Evolutionary conservation across 1,140 invertebrate species (phyloP).

Genomic region (Platorchestia sp.): DNA sequence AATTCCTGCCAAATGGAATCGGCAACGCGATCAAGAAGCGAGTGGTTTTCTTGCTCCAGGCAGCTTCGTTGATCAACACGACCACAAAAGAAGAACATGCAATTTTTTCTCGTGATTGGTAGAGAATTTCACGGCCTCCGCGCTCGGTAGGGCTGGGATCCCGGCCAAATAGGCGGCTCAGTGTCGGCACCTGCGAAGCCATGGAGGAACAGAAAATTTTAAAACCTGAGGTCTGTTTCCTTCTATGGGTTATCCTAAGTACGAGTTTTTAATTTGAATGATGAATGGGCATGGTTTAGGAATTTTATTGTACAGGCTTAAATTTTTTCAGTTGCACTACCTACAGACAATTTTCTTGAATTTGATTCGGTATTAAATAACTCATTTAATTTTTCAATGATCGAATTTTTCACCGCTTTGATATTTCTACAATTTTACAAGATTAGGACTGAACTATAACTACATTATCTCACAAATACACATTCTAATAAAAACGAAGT

Average conservation of each 20-base stretch:
- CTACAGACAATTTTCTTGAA: too few species aligned
- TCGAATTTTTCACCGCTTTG: too few species aligned
- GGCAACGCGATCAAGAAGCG: slow-evolving; percentile 44
- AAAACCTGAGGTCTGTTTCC: neutral
- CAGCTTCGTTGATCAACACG: slow-evolving; percentile 29
- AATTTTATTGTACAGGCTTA: neutral
- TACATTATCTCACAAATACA: too few species aligned
- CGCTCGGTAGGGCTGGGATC: neutral
- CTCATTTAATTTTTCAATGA: too few species aligned
- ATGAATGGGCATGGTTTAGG: neutral
- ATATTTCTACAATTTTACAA: too few species aligned
- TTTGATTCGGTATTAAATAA: too few species aligned
- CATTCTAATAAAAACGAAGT: too few species aligned
- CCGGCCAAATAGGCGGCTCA: neutral
- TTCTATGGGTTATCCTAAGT: neutral
- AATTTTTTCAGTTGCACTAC: neutral
- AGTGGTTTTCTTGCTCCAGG: slow-evolving; percentile 32
- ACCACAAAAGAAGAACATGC: slow-evolving; percentile 27
- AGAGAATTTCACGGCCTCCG: slow-evolving; percentile 22
- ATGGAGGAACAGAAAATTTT: neutral
- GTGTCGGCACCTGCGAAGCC: neutral
- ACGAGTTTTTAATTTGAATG: neutral
- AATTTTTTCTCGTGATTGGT: slow-evolving; percentile 29
- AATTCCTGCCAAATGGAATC: slow-evolving; percentile 30
- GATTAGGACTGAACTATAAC: too few species aligned